phyloP scores from a whole-genome alignment of 2,888 invertebrate species.

The Rhimphoctona megacephalus region DNA sequence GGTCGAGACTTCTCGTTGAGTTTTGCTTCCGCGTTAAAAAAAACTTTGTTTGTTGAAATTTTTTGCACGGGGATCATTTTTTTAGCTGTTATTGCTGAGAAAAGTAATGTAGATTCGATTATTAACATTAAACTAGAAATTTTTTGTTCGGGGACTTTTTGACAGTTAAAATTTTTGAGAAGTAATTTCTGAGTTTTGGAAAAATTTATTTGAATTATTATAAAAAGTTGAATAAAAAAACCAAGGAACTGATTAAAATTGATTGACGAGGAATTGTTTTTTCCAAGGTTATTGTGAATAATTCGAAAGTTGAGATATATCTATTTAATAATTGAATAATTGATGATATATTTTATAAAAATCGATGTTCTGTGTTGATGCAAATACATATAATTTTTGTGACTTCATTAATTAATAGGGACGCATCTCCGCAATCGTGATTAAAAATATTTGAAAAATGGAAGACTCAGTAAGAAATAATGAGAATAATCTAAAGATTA shows the following conservation, averaged over 20 bases:
- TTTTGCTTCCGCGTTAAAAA: background rate
- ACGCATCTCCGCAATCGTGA: background rate
- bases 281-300: too few species aligned
- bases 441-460: background rate
- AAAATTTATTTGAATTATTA: background rate
- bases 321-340: too few species aligned
- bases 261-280: background rate
- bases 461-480: background rate
- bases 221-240: background rate
- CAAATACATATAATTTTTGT: background rate
- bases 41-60: background rate
- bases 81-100: background rate
- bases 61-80: background rate
- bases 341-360: background rate
- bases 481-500: background rate
- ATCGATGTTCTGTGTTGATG: background rate
- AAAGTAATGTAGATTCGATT: background rate
- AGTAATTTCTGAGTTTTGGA: background rate
- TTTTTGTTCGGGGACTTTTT: background rate
- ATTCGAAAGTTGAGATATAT: too few species aligned
- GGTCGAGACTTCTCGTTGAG: slow-evolving; percentile 23
- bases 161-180: background rate
- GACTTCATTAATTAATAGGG: background rate
- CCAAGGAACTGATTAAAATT: background rate
- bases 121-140: background rate